These are phyloP conservation scores for Boulengeromyrus knoepffleri DNA, from an alignment of 2,113 vertebrate genomes.

Conservation along the genomic window DNA sequence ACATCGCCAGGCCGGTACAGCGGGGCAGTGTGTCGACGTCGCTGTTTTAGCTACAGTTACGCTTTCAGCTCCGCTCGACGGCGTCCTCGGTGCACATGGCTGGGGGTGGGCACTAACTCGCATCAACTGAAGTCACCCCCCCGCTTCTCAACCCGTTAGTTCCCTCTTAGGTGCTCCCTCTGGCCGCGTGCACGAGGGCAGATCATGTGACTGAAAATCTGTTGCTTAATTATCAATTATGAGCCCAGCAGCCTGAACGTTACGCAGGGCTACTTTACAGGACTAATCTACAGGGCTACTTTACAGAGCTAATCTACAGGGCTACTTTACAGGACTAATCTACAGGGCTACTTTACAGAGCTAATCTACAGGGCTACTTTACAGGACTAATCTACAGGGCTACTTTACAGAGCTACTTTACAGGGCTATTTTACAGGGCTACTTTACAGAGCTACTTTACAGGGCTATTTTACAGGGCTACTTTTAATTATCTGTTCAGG, in stretches of 20 bases:
- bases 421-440: too few species aligned
- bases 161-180: background rate
- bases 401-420: constrained; percentile 42
- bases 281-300: too few species aligned
- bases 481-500: constrained; percentile 81
- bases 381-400: too few species aligned
- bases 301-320: too few species aligned
- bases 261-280: too few species aligned
- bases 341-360: constrained; percentile 23
- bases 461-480: constrained; percentile 48
- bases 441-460: too few species aligned
- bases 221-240: constrained; percentile 73
- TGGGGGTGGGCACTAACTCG: background rate
- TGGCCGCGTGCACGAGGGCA: background rate
- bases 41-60: too few species aligned
- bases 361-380: too few species aligned
- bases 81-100: background rate
- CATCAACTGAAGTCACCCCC: background rate
- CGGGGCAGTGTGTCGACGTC: background rate
- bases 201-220: constrained; percentile 60
- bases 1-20: background rate
- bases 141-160: background rate
- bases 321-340: constrained; percentile 57
- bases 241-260: constrained; percentile 50
- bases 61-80: background rate